Conservation (phyloP, 2,113 vertebrate genomes). For the Anhinga anhinga region DNA sequence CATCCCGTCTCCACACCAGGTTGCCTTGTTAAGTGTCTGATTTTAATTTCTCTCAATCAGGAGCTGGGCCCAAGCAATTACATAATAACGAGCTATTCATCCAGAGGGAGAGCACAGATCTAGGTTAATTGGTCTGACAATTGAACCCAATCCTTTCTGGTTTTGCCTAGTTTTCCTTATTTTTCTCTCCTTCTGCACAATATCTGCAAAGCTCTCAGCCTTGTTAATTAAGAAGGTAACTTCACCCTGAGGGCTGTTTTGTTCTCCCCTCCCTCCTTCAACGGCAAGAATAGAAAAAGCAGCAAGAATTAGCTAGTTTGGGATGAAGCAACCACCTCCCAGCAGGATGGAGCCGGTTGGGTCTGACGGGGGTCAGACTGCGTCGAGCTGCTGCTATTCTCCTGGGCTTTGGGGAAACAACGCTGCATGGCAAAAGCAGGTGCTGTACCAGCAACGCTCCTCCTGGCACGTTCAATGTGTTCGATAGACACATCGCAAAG, state of each 20-base stretch:
- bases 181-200: background rate
- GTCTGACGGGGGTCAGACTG: background rate
- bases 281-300: background rate
- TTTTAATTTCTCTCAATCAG: conserved; percentile 56
- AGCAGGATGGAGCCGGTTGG: background rate
- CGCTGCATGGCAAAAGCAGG: background rate
- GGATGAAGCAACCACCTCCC: background rate
- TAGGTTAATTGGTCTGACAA: conserved; percentile 65
- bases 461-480: fast-evolving
- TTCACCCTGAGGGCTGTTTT: conserved; percentile 43
- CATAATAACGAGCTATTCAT: conserved; percentile 45
- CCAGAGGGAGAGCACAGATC: conserved; percentile 27
- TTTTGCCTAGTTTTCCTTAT: conserved; percentile 47
- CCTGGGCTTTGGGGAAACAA: conserved; percentile 15
- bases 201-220: conserved; percentile 36
- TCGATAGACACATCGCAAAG: background rate
- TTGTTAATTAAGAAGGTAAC: conserved; percentile 64
- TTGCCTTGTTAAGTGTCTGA: conserved; percentile 46
- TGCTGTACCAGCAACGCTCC: background rate
- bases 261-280: conserved; percentile 7
- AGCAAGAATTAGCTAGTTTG: conserved; percentile 32
- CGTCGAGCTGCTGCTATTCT: background rate
- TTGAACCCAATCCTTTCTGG: conserved; percentile 48
- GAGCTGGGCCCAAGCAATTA: conserved; percentile 43
- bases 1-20: background rate